Conservation (phyloP, 2,113 vertebrate genomes). For the Gasterosteus nipponicus region DNA sequence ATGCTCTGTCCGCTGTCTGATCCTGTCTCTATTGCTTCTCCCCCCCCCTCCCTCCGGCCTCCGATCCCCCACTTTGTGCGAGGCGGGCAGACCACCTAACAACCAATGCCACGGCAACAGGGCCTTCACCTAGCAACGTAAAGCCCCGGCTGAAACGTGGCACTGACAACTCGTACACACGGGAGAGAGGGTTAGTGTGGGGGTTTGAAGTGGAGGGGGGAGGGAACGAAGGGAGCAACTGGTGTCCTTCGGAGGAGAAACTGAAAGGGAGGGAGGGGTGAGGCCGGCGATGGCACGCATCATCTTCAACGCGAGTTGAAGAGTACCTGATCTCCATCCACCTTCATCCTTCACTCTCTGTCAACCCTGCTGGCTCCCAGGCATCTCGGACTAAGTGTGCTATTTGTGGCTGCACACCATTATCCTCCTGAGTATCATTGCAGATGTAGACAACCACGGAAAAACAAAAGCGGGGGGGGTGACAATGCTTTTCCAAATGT, state of each 20-base stretch:
- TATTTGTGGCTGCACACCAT: slow-evolving; percentile 39
- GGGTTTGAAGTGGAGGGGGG: slow-evolving; percentile 31
- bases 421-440: slow-evolving; percentile 12
- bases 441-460: slow-evolving; percentile 27
- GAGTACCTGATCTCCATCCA: slow-evolving; percentile 41
- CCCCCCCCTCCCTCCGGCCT: not conserved
- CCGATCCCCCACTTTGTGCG: slow-evolving; percentile 31
- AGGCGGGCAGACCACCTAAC: slow-evolving; percentile 79
- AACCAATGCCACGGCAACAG: slow-evolving; percentile 82
- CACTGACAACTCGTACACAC: slow-evolving; percentile 71
- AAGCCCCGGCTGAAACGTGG: slow-evolving; percentile 76
- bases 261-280: slow-evolving; percentile 21
- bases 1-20: slow-evolving; percentile 54
- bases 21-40: slow-evolving; percentile 39
- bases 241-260: slow-evolving; percentile 51
- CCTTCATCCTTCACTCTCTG: slow-evolving; percentile 16
- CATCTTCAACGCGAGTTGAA: slow-evolving; percentile 47
- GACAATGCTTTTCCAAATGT: slow-evolving; percentile 15
- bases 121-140: slow-evolving; percentile 85
- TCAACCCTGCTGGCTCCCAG: slow-evolving; percentile 1
- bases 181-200: slow-evolving; percentile 49
- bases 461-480: not conserved
- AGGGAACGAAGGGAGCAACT: slow-evolving; percentile 51
- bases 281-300: slow-evolving; percentile 44
- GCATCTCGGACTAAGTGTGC: slow-evolving; percentile 22